Evolutionary conservation across 2,797 vertebrate genomes (phyloP).

Genomic region (Tarsius wallacei): DNA sequence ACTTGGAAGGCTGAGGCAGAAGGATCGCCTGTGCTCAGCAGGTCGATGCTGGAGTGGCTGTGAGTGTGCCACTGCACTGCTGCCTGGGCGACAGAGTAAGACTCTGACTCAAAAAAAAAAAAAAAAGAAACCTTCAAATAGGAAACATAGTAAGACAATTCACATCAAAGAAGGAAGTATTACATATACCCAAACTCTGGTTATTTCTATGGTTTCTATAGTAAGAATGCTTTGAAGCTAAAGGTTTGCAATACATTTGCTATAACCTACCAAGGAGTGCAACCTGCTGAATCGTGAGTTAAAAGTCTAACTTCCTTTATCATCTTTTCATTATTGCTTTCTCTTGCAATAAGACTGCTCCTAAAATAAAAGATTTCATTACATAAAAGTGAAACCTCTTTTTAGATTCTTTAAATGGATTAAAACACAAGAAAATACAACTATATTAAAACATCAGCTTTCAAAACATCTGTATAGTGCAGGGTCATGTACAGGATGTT

Average conservation of each 20-base stretch:
- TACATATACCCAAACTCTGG: not conserved
- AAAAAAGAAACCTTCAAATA: no score
- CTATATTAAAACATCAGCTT: not conserved
- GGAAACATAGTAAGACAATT: not conserved
- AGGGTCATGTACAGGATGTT: not conserved
- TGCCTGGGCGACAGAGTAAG: no score
- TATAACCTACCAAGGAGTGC: not conserved
- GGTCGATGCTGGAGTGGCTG: no score
- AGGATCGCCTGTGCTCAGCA: no score
- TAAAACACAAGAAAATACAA: not conserved
- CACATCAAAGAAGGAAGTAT: not conserved
- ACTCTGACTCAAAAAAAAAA: no score
- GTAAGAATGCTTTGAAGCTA: not conserved
- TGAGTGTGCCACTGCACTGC: no score
- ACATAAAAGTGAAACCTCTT: constrained; percentile 11
- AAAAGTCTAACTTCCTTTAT: not conserved
- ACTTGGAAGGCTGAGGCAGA: no score
- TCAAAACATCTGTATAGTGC: not conserved
- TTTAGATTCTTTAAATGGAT: constrained; percentile 26
- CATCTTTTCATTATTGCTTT: constrained; percentile 38
- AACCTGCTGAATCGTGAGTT: not conserved
- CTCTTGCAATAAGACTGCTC: not conserved
- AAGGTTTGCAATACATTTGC: not conserved
- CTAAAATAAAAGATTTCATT: not conserved
- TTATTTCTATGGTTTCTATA: not conserved